Percentiles rank a stretch among this genome's conserved stretches.
Conservation (phyloP, 30 jellyfish, hydroid and myxozoan genomes). For the Chironex yamaguchii region DNA sequence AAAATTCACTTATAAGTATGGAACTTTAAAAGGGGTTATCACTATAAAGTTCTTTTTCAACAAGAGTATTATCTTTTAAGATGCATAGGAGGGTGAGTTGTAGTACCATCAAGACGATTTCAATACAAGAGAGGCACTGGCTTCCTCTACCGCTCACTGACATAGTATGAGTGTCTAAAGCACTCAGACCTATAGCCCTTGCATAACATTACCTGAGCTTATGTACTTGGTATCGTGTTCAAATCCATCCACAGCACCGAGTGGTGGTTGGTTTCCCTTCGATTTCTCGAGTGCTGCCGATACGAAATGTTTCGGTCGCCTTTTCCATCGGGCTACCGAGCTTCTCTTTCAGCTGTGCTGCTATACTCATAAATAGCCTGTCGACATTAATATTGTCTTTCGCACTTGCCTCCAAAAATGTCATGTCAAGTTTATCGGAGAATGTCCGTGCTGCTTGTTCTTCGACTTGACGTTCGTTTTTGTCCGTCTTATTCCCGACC, state of each 20-base stretch:
- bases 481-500: slow-evolving; percentile 85
- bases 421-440: slow-evolving; percentile 71
- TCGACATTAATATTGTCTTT: slow-evolving; percentile 70
- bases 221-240: too few relatives aligned
- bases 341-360: slow-evolving; percentile 78
- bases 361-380: slow-evolving; percentile 71
- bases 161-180: too few relatives aligned
- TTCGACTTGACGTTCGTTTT: slow-evolving; percentile 77
- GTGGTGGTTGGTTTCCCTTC: background rate
- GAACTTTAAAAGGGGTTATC: too few relatives aligned
- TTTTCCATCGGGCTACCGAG: slow-evolving; percentile 73
- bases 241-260: background rate
- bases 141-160: too few relatives aligned
- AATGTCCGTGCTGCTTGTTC: slow-evolving; percentile 68
- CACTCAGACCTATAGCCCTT: too few relatives aligned
- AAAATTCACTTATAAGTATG: too few relatives aligned
- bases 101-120: too few relatives aligned
- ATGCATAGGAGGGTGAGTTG: too few relatives aligned
- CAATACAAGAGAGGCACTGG: too few relatives aligned
- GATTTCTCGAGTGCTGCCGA: slow-evolving; percentile 38
- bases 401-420: slow-evolving; percentile 81
- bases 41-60: too few relatives aligned
- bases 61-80: too few relatives aligned
- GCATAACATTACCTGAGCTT: too few relatives aligned
- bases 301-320: slow-evolving; percentile 20